Evolutionary conservation across 2,113 vertebrate species (phyloP).

Genomic region (Ophiodon elongatus): DNA sequence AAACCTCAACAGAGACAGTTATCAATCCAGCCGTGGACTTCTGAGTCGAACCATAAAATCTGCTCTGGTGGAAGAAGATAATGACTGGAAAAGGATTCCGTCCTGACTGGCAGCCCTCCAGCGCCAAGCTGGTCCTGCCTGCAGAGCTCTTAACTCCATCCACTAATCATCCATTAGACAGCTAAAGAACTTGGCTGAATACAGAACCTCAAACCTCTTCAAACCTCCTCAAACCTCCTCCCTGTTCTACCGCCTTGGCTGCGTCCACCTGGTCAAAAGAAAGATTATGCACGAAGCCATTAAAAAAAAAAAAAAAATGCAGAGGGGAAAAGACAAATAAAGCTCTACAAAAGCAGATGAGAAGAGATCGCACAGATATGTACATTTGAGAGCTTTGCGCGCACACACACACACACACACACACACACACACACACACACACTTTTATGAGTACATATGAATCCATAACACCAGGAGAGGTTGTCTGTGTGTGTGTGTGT

Average conservation of each 20-base stretch:
- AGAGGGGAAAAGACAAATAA: not conserved
- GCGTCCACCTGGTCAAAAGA: not conserved
- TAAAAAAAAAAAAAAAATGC: not conserved
- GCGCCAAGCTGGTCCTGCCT: conserved; percentile 24
- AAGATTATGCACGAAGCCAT: not conserved
- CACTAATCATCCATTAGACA: conserved; percentile 39
- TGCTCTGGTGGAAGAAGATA: conserved; percentile 22
- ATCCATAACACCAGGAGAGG: not conserved
- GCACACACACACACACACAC: too few species aligned
- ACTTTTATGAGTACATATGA: not conserved
- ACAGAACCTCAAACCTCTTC: conserved; percentile 15
- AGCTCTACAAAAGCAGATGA: not conserved
- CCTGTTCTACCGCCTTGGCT: not conserved
- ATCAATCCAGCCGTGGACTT: conserved; percentile 22
- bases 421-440: too few species aligned
- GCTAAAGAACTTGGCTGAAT: conserved; percentile 16
- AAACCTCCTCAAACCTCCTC: conserved; percentile 21
- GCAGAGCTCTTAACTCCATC: conserved; percentile 29
- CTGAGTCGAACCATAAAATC: conserved; percentile 11
- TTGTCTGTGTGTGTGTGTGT: conserved; percentile 29
- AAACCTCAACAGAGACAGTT: conserved; percentile 28
- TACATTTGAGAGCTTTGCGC: not conserved
- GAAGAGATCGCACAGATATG: not conserved
- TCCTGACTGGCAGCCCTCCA: conserved; percentile 55
- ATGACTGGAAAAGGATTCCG: conserved; percentile 38